Conservation (phyloP, 2,113 vertebrate genomes). For the Poeciliopsis prolifica region DNA sequence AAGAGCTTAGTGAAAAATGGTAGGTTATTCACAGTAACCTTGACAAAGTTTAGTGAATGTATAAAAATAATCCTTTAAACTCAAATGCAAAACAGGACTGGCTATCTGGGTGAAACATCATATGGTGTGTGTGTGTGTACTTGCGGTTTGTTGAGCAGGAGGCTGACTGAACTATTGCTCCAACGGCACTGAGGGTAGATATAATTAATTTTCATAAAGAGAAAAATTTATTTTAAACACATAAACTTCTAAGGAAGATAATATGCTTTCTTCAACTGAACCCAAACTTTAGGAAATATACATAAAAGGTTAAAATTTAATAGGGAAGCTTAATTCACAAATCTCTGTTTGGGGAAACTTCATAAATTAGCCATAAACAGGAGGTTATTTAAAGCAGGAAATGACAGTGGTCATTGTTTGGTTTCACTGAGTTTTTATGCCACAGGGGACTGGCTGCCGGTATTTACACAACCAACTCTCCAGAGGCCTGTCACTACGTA, state of each 20-base stretch:
- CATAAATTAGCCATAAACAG: neutral
- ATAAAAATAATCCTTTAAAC: too few species aligned
- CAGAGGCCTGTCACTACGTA: constrained; percentile 81
- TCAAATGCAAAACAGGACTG: too few species aligned
- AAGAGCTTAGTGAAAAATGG: too few species aligned
- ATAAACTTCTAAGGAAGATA: neutral
- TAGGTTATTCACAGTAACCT: too few species aligned
- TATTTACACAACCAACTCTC: constrained; percentile 82
- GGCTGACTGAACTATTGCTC: too few species aligned
- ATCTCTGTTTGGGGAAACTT: neutral
- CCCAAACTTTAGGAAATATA: neutral
- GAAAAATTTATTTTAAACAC: neutral
- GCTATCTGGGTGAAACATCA: too few species aligned
- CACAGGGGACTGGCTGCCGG: constrained; percentile 78
- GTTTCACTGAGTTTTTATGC: constrained; percentile 8
- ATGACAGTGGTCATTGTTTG: neutral
- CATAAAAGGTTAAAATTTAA: neutral
- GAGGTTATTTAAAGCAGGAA: neutral
- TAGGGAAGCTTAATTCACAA: neutral
- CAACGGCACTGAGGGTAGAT: too few species aligned
- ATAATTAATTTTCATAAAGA: too few species aligned
- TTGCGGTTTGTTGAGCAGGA: too few species aligned
- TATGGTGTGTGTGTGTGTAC: too few species aligned
- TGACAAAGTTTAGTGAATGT: too few species aligned
- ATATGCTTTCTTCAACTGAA: neutral